Base-by-base conservation (phyloP, 2,888 invertebrate species). In the Lycophotia porphyrea region DNA sequence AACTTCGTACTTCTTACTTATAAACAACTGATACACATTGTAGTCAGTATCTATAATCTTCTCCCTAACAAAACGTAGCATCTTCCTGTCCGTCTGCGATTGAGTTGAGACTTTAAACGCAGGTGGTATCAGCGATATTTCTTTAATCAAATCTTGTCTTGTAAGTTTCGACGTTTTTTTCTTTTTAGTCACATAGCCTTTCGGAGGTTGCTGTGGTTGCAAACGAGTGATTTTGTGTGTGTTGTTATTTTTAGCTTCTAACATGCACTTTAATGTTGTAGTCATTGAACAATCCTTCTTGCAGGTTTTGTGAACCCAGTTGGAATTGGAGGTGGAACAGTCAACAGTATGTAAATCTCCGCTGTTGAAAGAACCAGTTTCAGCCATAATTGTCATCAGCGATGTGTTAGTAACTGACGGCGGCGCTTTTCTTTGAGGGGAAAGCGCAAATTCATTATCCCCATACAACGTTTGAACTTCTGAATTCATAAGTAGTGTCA, bases 51-150 rank as follows among this genome's bases (percentile, higher is more conserved):
- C 88, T 4, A 76, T 5, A 21, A 36, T 15, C 34, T 83, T 88
- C 0, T 89, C 85, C 11, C 74, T 85, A 2, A 84, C 71, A 42
- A 84, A 80, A 31, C 76, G 78, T 27, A 87, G 7, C 15, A 82
- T 42, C 36, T 87, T 84, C 71, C 79, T 87, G 0, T 93, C 92
- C 0, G 93, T 93, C 69, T 93, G 94, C 55, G 93, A 92, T 47
- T 91, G 89, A 55, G 88, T 90, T 11, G 93, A 92, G 0, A 91
- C 87, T 75, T 92, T 93, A 61, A 85, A 80, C 0, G 87, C 81
- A 18, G 92, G 89, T 0, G 89, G 81, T 70, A 92, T 49, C 1
- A 89, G 67, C 4, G 88, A 72, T 11, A 91, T 88, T 80, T 91
- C 90, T 55, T 91, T 90, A 7, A 90, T 81, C 18, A 93, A 82